Conservation (phyloP, 1,140 invertebrate genomes). For the Drosophila bocqueti region DNA sequence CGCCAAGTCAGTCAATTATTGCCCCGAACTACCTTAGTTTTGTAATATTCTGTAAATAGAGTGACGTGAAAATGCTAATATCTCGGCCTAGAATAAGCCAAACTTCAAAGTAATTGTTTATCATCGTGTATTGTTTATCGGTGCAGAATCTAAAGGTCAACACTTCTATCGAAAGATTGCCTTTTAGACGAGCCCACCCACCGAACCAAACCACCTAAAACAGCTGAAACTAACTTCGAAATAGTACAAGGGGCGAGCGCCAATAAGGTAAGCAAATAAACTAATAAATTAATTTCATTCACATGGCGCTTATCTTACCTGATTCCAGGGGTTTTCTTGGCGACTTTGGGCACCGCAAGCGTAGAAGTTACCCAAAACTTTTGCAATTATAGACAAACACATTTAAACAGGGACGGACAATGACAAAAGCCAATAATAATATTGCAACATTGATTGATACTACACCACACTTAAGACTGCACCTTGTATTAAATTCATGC, state of each 20-base stretch:
- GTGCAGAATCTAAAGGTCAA: constrained; percentile 14
- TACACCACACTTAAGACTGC: constrained; percentile 18
- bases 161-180: background rate
- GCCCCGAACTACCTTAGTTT: background rate
- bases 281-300: constrained; percentile 23
- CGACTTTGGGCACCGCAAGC: constrained; percentile 13
- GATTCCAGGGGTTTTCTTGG: constrained; percentile 5
- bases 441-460: constrained; percentile 16
- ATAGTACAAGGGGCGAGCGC: background rate
- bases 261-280: constrained; percentile 4
- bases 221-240: constrained; percentile 3
- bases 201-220: constrained; percentile 9
- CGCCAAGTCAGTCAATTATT: constrained; percentile 1
- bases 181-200: constrained; percentile 4
- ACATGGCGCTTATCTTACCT: constrained; percentile 43
- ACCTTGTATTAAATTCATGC: constrained; percentile 37
- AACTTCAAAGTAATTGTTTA: background rate
- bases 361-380: constrained; percentile 8
- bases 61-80: constrained; percentile 2
- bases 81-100: background rate
- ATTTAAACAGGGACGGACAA: constrained; percentile 33
- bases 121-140: background rate
- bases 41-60: constrained; percentile 20
- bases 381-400: constrained; percentile 28
- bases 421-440: constrained; percentile 32